These are phyloP conservation scores for Anthoscopus minutus DNA, from an alignment of 2,113 vertebrate species.

Conservation along the genomic window DNA sequence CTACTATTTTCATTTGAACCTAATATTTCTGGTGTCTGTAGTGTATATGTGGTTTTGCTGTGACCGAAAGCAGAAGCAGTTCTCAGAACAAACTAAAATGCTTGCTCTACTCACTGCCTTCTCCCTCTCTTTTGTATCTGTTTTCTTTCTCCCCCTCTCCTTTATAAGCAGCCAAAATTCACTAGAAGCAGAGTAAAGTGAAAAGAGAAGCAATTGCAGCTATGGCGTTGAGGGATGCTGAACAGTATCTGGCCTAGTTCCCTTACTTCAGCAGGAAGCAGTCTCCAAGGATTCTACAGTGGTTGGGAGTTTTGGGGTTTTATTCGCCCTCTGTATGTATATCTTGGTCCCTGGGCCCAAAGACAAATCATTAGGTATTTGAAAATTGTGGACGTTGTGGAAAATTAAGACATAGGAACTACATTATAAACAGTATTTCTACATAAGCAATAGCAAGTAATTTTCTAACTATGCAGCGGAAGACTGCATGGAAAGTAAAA, in stretches of 20 bases:
- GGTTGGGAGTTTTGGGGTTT: background rate
- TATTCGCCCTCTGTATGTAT: fast-evolving
- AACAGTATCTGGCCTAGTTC: background rate
- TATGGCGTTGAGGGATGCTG: background rate
- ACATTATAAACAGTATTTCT: background rate
- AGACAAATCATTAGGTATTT: background rate
- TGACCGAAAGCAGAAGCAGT: background rate
- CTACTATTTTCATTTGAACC: background rate
- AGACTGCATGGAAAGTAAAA: background rate
- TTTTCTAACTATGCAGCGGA: background rate
- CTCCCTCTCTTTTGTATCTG: fast-evolving
- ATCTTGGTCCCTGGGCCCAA: background rate
- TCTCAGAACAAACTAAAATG: background rate
- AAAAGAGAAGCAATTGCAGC: background rate
- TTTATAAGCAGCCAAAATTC: background rate
- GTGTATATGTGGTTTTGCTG: fast-evolving
- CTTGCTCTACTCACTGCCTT: background rate
- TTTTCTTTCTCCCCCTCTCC: background rate
- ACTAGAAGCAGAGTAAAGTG: background rate
- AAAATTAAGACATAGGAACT: background rate
- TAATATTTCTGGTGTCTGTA: background rate
- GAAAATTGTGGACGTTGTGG: background rate
- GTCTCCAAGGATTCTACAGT: background rate
- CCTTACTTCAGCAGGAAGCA: background rate
- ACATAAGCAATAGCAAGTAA: background rate